A percentile compares a stretch with the other conserved stretches of the same genome.
These are phyloP conservation scores for Palythoa heliodiscus DNA, from an alignment of 92 coral and sea anemone genomes.

Conservation along the genomic window DNA sequence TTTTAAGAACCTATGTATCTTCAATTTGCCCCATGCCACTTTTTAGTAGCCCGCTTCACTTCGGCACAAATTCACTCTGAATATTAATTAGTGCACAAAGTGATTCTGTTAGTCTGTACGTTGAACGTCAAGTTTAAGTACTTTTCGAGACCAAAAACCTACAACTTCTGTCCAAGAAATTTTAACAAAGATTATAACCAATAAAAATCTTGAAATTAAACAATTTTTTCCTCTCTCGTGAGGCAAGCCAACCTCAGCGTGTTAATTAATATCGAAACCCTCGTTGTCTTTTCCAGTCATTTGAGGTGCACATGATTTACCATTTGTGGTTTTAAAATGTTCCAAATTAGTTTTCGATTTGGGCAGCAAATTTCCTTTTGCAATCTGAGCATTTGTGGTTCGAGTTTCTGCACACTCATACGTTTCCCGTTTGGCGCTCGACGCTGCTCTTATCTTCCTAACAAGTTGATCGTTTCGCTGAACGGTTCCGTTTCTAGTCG, in stretches of 20 bases:
- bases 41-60: too few species aligned
- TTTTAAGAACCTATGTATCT: too few species aligned
- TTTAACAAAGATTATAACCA: too few species aligned
- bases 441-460: background rate
- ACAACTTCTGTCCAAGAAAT: background rate
- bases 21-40: too few species aligned
- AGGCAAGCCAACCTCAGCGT: too few species aligned
- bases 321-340: background rate
- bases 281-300: background rate
- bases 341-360: background rate
- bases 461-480: background rate
- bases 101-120: too few species aligned
- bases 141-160: conserved; percentile 1
- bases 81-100: too few species aligned
- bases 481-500: background rate
- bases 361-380: background rate
- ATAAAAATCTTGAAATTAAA: too few species aligned
- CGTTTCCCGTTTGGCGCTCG: background rate
- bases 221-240: too few species aligned
- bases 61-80: too few species aligned
- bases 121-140: background rate
- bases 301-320: background rate
- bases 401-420: background rate
- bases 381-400: background rate
- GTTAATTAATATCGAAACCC: background rate